phyloP scores from a whole-genome alignment of 2,797 vertebrate genomes.

The Sarcoramphus papa region DNA sequence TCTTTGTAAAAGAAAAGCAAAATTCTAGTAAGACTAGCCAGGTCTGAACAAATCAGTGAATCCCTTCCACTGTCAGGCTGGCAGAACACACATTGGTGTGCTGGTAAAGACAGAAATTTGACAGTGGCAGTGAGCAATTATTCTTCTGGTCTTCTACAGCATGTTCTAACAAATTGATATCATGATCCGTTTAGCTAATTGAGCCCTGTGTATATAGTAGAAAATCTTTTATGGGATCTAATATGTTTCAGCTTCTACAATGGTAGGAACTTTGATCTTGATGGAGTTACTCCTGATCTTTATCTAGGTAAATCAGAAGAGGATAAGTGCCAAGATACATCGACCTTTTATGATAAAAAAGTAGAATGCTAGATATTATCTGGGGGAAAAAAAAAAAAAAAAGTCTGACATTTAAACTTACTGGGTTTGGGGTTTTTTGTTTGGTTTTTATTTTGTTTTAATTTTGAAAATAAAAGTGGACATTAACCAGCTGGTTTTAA shows the following conservation, averaged over 20 bases:
- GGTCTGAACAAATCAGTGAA: not conserved
- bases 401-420: not conserved
- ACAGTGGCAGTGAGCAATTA: not conserved
- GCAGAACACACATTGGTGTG: not conserved
- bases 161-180: not conserved
- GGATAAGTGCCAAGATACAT: not conserved
- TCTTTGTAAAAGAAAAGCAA: not conserved
- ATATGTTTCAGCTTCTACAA: not conserved
- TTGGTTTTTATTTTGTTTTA: not conserved
- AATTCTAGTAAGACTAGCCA: not conserved
- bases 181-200: not conserved
- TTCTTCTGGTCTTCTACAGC: not conserved
- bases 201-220: accelerated
- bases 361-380: not conserved
- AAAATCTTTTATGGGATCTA: not conserved
- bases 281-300: not conserved
- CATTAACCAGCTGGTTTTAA: not conserved
- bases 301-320: not conserved
- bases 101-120: not conserved
- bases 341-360: not conserved
- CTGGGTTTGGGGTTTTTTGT: accelerated
- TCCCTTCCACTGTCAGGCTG: not conserved
- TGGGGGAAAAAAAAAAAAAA: not conserved
- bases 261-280: not conserved
- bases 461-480: not conserved